These are phyloP conservation scores for Lepus europaeus DNA, from an alignment of 2,113 vertebrate genomes.

Conservation along the genomic window DNA sequence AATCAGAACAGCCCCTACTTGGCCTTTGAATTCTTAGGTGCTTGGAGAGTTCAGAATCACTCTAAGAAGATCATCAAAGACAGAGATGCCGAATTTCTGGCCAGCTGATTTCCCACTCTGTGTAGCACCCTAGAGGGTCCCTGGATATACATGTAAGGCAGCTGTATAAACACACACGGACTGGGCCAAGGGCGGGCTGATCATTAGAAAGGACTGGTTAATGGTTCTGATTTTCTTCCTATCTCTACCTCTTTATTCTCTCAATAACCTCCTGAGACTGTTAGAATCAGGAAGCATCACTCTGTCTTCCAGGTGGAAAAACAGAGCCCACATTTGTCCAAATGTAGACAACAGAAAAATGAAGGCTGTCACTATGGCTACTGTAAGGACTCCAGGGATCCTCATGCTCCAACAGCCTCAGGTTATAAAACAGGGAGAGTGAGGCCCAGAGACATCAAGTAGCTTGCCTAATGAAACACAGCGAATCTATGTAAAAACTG, in stretches of 20 bases:
- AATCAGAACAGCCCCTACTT: neutral
- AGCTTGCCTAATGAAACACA: neutral
- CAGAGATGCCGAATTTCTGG: neutral
- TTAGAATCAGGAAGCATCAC: neutral
- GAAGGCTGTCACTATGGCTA: neutral
- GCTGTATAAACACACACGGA: neutral
- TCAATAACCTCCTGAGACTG: neutral
- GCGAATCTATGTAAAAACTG: neutral
- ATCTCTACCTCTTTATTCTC: conserved; percentile 37
- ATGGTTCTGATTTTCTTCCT: neutral
- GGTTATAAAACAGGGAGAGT: neutral
- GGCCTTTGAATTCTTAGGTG: neutral
- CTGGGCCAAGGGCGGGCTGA: neutral
- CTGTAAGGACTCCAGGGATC: neutral
- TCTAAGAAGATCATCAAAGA: conserved; percentile 7
- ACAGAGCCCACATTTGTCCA: neutral
- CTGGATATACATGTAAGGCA: neutral
- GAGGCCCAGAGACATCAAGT: neutral
- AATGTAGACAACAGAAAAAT: neutral
- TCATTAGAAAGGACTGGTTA: neutral
- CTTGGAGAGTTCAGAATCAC: neutral
- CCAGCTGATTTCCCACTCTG: neutral
- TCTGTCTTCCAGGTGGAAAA: neutral
- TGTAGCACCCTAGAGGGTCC: neutral
- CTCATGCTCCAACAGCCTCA: too few species aligned